A percentile compares a stretch with the other conserved stretches of the same genome.
Evolutionary conservation across 2,888 invertebrate species (phyloP).

Genomic region (Oithona nana): DNA sequence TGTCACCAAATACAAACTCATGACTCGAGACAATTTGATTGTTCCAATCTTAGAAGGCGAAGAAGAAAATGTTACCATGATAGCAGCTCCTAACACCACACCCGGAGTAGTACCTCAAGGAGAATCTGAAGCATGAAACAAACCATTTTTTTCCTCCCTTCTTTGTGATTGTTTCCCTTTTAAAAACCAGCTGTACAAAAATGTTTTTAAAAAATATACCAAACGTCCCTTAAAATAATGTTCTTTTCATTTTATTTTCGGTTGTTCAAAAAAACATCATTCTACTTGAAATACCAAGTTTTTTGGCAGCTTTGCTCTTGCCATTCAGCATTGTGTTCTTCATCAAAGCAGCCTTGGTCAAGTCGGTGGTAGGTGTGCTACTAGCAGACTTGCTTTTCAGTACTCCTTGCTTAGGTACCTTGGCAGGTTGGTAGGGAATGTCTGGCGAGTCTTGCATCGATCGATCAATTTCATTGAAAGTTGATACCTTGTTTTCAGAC

Average conservation of each 20-base stretch:
- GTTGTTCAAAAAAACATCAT: not conserved
- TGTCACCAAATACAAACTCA: slow-evolving; percentile 92
- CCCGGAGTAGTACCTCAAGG: slow-evolving; percentile 18
- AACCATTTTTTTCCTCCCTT: not conserved
- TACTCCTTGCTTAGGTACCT: slow-evolving; percentile 16
- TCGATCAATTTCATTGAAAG: slow-evolving; percentile 21
- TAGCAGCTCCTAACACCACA: not conserved
- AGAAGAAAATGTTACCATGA: slow-evolving; percentile 3
- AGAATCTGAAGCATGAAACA: slow-evolving; percentile 20
- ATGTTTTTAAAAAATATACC: not conserved
- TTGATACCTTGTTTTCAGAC: slow-evolving; percentile 1
- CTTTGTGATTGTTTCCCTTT: not conserved
- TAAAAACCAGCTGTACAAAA: not conserved
- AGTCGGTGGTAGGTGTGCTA: not conserved
- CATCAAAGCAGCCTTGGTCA: not conserved
- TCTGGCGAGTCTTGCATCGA: slow-evolving; percentile 49
- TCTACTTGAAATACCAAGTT: not conserved
- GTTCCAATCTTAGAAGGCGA: slow-evolving; percentile 70
- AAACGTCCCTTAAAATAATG: not conserved
- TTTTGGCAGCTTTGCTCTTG: slow-evolving; percentile 9
- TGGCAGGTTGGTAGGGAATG: slow-evolving; percentile 43
- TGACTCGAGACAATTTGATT: slow-evolving; percentile 95
- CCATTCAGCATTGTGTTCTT: not conserved
- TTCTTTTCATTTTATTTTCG: not conserved
- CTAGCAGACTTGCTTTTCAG: slow-evolving; percentile 8